Percentiles rank a stretch among this genome's conserved stretches.
phyloP scores from a whole-genome alignment of 2,797 vertebrate genomes.

The Jordanella pulchra region DNA sequence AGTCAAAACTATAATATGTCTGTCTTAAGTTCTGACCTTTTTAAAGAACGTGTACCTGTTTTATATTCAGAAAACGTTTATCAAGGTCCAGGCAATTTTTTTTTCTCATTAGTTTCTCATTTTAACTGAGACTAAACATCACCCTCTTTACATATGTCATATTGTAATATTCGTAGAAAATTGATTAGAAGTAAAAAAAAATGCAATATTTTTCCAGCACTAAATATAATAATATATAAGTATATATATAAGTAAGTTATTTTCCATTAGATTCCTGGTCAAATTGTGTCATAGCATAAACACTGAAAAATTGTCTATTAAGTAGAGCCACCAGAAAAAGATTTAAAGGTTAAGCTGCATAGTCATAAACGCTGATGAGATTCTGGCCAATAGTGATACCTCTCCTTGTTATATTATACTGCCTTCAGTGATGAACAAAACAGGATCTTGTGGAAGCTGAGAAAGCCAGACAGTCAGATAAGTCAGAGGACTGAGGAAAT shows the following conservation, averaged over 20 bases:
- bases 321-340: too few species aligned
- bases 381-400: too few species aligned
- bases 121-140: neutral
- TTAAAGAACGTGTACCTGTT: neutral
- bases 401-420: neutral
- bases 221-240: neutral
- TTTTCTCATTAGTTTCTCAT: neutral
- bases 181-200: neutral
- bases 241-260: neutral
- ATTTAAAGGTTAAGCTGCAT: too few species aligned
- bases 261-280: neutral
- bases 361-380: too few species aligned
- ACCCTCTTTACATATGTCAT: neutral
- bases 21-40: slow-evolving; percentile 26
- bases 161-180: neutral
- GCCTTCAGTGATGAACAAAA: neutral
- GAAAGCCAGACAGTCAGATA: neutral
- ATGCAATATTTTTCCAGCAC: neutral
- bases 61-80: slow-evolving; percentile 8
- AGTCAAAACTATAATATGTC: neutral
- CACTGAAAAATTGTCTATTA: neutral
- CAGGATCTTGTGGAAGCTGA: neutral
- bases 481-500: neutral
- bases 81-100: neutral
- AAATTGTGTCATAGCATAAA: neutral